Base-by-base conservation (phyloP, 2,113 vertebrate genomes). In the Trematocara macrostoma region DNA sequence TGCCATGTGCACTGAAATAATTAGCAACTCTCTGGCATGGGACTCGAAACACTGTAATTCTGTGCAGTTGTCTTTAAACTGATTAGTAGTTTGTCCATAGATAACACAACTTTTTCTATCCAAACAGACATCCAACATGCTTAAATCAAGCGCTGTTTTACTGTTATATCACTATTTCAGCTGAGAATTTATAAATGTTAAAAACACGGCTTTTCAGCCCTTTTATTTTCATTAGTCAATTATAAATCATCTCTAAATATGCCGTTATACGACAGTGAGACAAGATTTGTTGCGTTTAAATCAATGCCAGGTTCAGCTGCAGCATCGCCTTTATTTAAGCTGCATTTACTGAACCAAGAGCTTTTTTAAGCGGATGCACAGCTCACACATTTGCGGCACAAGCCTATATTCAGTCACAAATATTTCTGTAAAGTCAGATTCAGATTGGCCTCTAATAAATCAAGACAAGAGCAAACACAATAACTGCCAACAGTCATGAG, bases 1-100 rank as follows among this genome's bases (percentile, higher is more conserved):
- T 83, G 92, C 86, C 79, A 92, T 89, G 95, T 95, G 95, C 95
- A 93, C 86, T 88, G 85, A 91, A 91, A 87, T 92, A 87, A 93
- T 95, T 93, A 95, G 93, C 91, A 93, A 81, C 78, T 84, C 88
- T 91, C 89, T 91, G 94, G 95, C 93, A 87, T 88, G 79, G 82
- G 87, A 88, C 45, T 88, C 84, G 83, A 88, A 91, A 88, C 80
- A 90, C 89, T 91, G 87, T 74, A 89, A 92, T 94, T 95, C 86
- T 91, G 88, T 83, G 45, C 82, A 79, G 88, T 89, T 93, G 84
- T 89, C 53, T 89, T 49, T 89, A 59, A 92, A 94, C 92, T 93
- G 83, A 95, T 91, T 88, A 89, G 89, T 90, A 83, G 88, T 84
- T 88, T 12, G 9, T 83, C 29, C 55, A 86, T 64, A 88, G 87